Conservation (phyloP, 2,113 vertebrate genomes). For the Pseudorasbora parva region DNA sequence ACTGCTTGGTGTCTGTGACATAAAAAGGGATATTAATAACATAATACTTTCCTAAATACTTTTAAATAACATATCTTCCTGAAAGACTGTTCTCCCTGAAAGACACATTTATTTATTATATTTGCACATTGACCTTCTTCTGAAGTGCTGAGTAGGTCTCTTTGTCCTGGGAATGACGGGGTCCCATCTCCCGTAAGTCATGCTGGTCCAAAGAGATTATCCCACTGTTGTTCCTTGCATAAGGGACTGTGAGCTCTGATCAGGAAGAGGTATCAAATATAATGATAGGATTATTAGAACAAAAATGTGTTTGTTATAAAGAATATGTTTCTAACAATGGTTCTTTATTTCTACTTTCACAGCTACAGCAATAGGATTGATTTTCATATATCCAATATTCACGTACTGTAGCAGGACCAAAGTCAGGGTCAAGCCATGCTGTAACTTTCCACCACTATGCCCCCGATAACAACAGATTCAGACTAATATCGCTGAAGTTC, state of each 20-base stretch:
- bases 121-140: slow-evolving; percentile 15
- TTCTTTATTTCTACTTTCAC: neutral
- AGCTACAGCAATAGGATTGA: neutral
- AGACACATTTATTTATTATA: neutral
- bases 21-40: neutral
- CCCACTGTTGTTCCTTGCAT: slow-evolving; percentile 10
- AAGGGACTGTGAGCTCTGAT: slow-evolving; percentile 33
- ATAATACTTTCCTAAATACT: neutral
- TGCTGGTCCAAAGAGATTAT: slow-evolving; percentile 10
- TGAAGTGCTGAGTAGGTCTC: neutral
- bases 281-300: neutral
- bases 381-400: no score
- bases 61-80: no score
- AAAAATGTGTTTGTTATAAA: neutral
- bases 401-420: no score
- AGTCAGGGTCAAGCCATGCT: no score
- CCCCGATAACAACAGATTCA: no score
- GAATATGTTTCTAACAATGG: neutral
- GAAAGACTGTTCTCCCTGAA: neutral
- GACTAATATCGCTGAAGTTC: no score
- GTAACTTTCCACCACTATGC: no score
- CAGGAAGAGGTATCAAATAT: no score
- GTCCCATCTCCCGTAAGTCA: slow-evolving; percentile 11
- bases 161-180: neutral
- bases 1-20: slow-evolving; percentile 43